Conservation (phyloP, 2,113 vertebrate genomes). For the Thomomys bottae region DNA sequence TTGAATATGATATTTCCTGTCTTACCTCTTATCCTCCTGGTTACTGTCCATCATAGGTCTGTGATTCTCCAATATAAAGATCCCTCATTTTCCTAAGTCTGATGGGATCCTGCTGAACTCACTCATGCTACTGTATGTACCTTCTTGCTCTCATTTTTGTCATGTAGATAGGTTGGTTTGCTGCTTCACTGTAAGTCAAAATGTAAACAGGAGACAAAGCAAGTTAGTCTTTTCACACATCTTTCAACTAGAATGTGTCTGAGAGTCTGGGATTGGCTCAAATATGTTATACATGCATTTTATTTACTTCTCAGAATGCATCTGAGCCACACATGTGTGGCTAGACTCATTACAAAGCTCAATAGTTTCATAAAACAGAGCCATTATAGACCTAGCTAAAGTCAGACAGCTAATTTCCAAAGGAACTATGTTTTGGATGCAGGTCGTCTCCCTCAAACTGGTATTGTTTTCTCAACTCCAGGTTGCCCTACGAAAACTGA, state of each 20-base stretch:
- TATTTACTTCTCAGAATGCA: not conserved
- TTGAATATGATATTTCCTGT: not conserved
- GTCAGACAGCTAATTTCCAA: not conserved
- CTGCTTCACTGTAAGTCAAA: not conserved
- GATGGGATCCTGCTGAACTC: not conserved
- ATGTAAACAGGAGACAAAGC: not conserved
- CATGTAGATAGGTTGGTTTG: not conserved
- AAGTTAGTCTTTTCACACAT: not conserved
- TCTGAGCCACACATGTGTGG: not conserved
- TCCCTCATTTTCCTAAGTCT: not conserved
- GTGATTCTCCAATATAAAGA: not conserved
- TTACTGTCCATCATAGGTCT: not conserved
- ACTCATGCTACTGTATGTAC: not conserved
- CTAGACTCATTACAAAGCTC: not conserved
- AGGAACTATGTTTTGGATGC: not conserved
- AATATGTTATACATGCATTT: not conserved
- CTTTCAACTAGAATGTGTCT: not conserved
- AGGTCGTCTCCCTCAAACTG: not conserved
- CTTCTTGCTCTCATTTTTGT: not conserved
- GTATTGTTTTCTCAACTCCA: not conserved
- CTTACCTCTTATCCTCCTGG: not conserved
- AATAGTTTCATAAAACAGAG: not conserved
- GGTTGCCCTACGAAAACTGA: not conserved
- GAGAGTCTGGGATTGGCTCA: not conserved
- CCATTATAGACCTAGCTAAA: not conserved